Conservation (phyloP, 2,113 vertebrate species). For the Xiphophorus maculatus region DNA sequence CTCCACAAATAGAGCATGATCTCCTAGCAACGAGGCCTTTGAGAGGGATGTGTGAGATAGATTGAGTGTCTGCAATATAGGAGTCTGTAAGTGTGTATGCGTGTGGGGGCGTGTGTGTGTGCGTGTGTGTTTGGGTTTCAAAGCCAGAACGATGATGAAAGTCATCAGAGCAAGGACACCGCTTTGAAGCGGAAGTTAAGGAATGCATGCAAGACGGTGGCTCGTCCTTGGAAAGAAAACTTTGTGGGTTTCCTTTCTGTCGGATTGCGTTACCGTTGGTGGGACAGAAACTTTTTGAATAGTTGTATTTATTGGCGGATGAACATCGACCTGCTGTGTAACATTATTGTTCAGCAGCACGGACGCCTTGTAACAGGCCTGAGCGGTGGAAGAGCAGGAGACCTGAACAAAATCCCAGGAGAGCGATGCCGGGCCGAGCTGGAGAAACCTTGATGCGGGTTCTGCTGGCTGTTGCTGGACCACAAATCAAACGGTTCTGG, state of each 20-base stretch:
- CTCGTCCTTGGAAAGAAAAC: conserved; percentile 8
- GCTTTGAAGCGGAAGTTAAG: conserved; percentile 48
- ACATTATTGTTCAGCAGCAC: too few species aligned
- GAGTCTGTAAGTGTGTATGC: conserved; percentile 14
- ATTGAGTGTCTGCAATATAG: conserved; percentile 55
- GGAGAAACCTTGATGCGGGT: background rate
- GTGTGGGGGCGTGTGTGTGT: conserved; percentile 13
- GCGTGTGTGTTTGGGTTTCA: conserved; percentile 32
- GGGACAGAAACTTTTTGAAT: background rate
- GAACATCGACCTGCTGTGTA: background rate
- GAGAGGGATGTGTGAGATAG: conserved; percentile 63
- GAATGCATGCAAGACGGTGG: conserved; percentile 28
- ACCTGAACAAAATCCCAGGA: background rate
- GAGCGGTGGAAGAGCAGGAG: too few species aligned
- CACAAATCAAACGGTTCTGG: background rate
- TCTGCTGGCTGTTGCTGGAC: background rate
- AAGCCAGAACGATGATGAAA: conserved; percentile 55
- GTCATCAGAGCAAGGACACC: conserved; percentile 45
- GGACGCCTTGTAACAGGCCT: too few species aligned
- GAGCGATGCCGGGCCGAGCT: background rate
- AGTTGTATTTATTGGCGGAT: background rate
- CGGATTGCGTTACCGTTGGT: conserved; percentile 38
- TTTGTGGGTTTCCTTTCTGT: conserved; percentile 28
- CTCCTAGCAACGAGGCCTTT: conserved; percentile 72
- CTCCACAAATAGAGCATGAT: conserved; percentile 70